These are phyloP conservation scores for Spicauda simplicius DNA, from an alignment of 2,888 invertebrate species.

Conservation along the genomic window DNA sequence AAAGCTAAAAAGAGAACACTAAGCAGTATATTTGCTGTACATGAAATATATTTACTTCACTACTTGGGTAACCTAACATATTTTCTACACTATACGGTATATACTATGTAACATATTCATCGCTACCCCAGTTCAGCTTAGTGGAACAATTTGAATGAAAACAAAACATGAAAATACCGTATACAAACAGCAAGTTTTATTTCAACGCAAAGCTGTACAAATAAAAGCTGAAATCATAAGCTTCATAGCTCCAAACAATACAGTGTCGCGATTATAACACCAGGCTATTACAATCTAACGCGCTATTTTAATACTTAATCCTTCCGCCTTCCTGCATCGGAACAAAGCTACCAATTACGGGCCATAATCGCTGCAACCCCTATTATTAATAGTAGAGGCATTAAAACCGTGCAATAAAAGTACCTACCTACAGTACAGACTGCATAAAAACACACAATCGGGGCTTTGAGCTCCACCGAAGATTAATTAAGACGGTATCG, in stretches of 20 bases:
- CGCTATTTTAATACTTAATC: slow-evolving; percentile 61
- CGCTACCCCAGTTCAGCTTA: too few relatives aligned
- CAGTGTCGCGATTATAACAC: neutral
- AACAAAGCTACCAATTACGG: slow-evolving; percentile 75
- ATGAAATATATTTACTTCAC: too few relatives aligned
- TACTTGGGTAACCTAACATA: too few relatives aligned
- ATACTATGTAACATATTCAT: too few relatives aligned
- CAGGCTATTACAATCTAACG: slow-evolving; percentile 38
- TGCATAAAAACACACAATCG: slow-evolving; percentile 72
- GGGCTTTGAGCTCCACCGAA: slow-evolving; percentile 73
- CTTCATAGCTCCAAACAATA: slow-evolving; percentile 4
- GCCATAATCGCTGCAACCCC: slow-evolving; percentile 70
- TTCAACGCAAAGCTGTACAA: neutral
- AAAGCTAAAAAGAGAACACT: too few relatives aligned
- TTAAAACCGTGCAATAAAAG: slow-evolving; percentile 70
- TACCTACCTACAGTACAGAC: slow-evolving; percentile 48
- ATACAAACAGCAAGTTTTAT: neutral
- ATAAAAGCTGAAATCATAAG: slow-evolving; percentile 11
- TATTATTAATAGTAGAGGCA: slow-evolving; percentile 77
- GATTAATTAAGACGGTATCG: slow-evolving; percentile 75
- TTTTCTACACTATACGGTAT: too few relatives aligned
- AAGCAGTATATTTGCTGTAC: too few relatives aligned
- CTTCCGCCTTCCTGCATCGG: slow-evolving; percentile 57
- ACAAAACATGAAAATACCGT: neutral
- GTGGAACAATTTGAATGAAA: neutral